Evolutionary conservation across 1,140 invertebrate genomes (phyloP).

Genomic region (Bilobella aurantiaca): DNA sequence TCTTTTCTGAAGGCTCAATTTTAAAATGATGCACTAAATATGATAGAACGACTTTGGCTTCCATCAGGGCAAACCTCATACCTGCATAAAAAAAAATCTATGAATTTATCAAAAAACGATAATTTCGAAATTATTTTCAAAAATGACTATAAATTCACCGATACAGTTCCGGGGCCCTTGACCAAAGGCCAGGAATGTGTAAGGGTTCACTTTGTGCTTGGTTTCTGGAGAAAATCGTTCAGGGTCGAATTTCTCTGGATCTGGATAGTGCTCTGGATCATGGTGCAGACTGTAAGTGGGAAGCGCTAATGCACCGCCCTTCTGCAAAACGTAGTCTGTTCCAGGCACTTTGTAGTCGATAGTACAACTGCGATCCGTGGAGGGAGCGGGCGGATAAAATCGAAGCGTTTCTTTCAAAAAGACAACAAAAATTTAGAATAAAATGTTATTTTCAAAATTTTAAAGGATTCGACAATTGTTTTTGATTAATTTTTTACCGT

Average conservation of each 20-base stretch:
- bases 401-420: slow-evolving; percentile 50
- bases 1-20: no score
- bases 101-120: no score
- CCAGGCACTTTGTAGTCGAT: slow-evolving; percentile 42
- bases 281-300: slow-evolving; percentile 42
- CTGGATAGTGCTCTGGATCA: slow-evolving; percentile 46
- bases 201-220: slow-evolving; percentile 40
- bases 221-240: slow-evolving; percentile 43
- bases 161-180: slow-evolving; percentile 49
- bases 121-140: no score
- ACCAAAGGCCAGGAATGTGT: slow-evolving; percentile 49
- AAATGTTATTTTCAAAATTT: not conserved
- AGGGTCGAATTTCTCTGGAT: slow-evolving; percentile 51
- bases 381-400: slow-evolving; percentile 45
- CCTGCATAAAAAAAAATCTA: no score
- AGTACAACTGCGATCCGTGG: slow-evolving; percentile 43
- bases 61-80: slow-evolving; percentile 20
- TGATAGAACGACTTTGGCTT: slow-evolving; percentile 11
- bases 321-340: slow-evolving; percentile 37
- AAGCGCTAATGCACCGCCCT: slow-evolving; percentile 39
- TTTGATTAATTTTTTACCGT: slow-evolving; percentile 5
- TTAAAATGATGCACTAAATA: slow-evolving; percentile 6
- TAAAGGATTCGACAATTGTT: not conserved
- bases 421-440: slow-evolving; percentile 36
- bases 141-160: no score